Evolutionary conservation across 2,797 vertebrate genomes (phyloP).

Genomic region (Holocentrus rufus): DNA sequence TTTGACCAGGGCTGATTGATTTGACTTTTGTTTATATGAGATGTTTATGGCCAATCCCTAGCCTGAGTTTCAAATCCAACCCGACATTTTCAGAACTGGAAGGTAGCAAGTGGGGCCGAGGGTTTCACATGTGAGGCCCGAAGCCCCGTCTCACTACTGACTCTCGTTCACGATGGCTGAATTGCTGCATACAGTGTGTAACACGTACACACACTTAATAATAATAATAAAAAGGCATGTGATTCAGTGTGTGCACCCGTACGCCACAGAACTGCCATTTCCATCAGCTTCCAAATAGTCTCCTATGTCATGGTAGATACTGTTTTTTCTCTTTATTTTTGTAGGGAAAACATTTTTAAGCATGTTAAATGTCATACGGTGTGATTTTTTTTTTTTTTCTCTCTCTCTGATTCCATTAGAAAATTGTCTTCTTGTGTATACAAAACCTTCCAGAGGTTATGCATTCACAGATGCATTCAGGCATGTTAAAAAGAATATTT

Average conservation of each 20-base stretch:
- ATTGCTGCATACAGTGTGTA: constrained; percentile 37
- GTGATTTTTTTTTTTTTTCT: constrained; percentile 19
- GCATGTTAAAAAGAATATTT: constrained; percentile 37
- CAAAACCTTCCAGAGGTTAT: constrained; percentile 36
- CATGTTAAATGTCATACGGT: constrained; percentile 55
- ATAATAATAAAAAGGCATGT: constrained; percentile 30
- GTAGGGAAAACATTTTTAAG: constrained; percentile 40
- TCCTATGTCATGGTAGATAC: constrained; percentile 22
- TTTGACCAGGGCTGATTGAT: constrained; percentile 36
- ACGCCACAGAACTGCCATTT: constrained; percentile 31
- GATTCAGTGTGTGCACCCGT: constrained; percentile 36
- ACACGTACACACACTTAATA: constrained; percentile 9
- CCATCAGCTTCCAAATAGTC: constrained; percentile 24
- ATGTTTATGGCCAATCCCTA: background rate
- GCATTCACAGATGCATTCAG: constrained; percentile 40
- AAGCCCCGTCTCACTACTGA: constrained; percentile 26
- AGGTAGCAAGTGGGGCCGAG: constrained; percentile 12
- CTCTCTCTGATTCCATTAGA: constrained; percentile 20
- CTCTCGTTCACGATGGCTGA: constrained; percentile 20
- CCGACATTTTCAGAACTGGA: constrained; percentile 14
- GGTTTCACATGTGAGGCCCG: constrained; percentile 35
- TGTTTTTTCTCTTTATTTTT: constrained; percentile 36
- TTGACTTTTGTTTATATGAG: constrained; percentile 49
- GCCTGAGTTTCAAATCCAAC: constrained; percentile 23
- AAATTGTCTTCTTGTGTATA: constrained; percentile 40